Conservation (phyloP, 1,140 invertebrate species). For the Gonioctena quinquepunctata region DNA sequence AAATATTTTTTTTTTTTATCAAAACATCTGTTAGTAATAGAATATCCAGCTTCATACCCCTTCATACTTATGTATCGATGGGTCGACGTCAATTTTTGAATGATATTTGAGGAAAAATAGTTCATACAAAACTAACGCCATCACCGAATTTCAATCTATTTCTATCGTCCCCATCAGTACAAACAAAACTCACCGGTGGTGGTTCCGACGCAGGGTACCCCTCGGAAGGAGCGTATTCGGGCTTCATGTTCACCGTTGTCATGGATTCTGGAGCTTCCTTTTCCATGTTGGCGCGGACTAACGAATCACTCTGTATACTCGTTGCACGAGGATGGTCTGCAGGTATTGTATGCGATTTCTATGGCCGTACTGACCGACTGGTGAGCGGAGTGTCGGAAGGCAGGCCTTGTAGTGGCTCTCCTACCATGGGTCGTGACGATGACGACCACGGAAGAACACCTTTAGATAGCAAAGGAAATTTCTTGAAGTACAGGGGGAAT, state of each 20-base stretch:
- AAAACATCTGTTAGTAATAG: no score
- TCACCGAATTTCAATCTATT: no score
- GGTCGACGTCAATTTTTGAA: no score
- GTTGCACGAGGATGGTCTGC: background rate
- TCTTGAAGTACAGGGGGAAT: background rate
- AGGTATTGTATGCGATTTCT: slow-evolving; percentile 7
- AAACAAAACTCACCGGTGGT: slow-evolving; percentile 9
- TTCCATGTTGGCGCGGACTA: background rate
- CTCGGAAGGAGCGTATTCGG: slow-evolving; percentile 12
- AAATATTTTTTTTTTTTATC: no score
- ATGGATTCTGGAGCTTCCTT: slow-evolving; percentile 8
- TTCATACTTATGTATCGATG: no score
- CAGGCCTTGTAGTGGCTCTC: slow-evolving; percentile 30
- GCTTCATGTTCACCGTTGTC: slow-evolving; percentile 8
- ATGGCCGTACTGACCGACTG: slow-evolving; percentile 33
- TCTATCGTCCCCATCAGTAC: no score
- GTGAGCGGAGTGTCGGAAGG: slow-evolving; percentile 1
- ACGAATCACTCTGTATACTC: background rate
- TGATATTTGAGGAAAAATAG: no score
- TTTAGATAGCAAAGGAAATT: background rate
- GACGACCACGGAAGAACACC: background rate
- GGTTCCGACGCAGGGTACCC: background rate
- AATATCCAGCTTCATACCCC: no score
- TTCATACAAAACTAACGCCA: no score
- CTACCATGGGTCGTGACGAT: slow-evolving; percentile 14